Evolutionary conservation across 1,140 invertebrate genomes (phyloP), one percentile per base, ranked within the genome.

Genomic region (Drosophila arizonae): DNA sequence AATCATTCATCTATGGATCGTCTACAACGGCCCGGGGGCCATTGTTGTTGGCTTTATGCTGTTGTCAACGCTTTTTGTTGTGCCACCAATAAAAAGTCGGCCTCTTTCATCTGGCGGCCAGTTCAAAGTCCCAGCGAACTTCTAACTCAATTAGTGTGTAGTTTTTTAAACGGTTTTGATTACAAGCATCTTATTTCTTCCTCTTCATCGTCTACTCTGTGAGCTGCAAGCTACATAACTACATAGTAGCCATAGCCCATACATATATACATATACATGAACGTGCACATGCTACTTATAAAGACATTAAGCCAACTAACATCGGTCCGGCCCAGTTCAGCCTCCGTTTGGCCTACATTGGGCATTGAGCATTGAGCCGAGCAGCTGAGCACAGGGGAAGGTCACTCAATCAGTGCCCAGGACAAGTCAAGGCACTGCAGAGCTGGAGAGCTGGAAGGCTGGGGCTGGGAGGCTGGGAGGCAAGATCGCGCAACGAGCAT

Each of bases 11-110:
- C 69, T 85, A 69, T 71, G 46, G 41, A 46, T 58, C 43, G n/a
- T 15, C n/a, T 30, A 26, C 21, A 24, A 24, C 26, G 62, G 67
- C 75, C 62, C 52, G 65, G 63, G 77, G 80, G 79, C 33, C 81
- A 76, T 81, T 78, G 81, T 78, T 76, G 81, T 86, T 81, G 82
- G 84, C 84, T 88, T 88, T 87, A 77, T 79, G 71, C 84, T 70
- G 85, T 88, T 88, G 84, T 88, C 84, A 88, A 88, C 84, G 84
- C 84, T 88, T 81, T 88, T 88, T 88, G 84, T 88, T 88, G 77
- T 80, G 77, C 84, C 84, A 88, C 84, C 82, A 87, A 87, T 88
- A 77, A 63, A 56, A 75, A 52, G 69, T 63, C 82, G 82, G 82
- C 6, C 15, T 39, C 79, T 88, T 87, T 86, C 54, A 88, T 82